These are phyloP conservation scores for Bruchidius siliquastri DNA, from an alignment of 2,888 invertebrate species.

Conservation along the genomic window DNA sequence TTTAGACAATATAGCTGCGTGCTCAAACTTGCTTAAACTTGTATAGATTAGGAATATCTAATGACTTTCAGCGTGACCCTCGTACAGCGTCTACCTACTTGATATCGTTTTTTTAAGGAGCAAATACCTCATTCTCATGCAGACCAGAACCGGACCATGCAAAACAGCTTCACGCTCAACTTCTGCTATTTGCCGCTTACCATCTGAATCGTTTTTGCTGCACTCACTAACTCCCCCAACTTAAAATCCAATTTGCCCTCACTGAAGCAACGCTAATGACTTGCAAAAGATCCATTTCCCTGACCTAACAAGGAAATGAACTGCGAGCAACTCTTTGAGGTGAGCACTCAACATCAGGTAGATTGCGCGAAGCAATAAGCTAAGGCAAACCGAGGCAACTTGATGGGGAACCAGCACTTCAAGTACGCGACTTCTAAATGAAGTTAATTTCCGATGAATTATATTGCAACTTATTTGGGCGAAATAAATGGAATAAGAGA, in stretches of 20 bases:
- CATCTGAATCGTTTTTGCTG: neutral
- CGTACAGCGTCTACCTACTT: no score
- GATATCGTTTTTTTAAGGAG: no score
- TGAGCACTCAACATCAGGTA: neutral
- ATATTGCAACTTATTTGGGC: neutral
- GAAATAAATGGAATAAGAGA: neutral
- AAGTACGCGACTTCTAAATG: neutral
- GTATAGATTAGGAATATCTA: no score
- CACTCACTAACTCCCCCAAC: neutral
- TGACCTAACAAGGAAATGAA: neutral
- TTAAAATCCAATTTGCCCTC: neutral
- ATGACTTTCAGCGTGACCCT: no score
- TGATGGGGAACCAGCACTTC: neutral
- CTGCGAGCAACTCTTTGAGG: neutral
- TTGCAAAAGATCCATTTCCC: neutral
- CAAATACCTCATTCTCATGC: no score
- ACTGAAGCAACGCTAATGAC: neutral
- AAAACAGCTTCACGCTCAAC: neutral
- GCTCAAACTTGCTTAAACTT: no score
- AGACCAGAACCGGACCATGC: neutral
- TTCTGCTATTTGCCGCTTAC: neutral
- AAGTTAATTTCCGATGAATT: neutral
- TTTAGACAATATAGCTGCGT: no score
- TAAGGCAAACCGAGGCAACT: neutral
- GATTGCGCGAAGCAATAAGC: neutral